A percentile compares a stretch with the other conserved stretches of the same genome.
Evolutionary conservation across 2,113 vertebrate species (phyloP).

Genomic region (Xyliphius kryptos): DNA sequence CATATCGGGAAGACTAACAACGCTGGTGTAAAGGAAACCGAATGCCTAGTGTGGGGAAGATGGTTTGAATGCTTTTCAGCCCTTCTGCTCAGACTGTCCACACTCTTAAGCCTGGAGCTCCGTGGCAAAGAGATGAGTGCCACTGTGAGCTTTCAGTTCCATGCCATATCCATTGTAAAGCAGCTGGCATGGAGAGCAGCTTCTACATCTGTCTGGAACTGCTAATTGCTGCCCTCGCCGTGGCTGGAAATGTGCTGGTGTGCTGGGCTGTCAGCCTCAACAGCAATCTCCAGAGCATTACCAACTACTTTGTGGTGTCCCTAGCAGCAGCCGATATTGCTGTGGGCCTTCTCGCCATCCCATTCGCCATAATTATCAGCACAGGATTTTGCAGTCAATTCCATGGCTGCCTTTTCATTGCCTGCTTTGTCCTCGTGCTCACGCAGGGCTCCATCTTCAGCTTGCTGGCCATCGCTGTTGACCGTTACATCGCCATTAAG

Average conservation of each 20-base stretch:
- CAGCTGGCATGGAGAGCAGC: slow-evolving; percentile 68
- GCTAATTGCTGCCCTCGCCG: slow-evolving; percentile 79
- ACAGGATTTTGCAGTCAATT: slow-evolving; percentile 86
- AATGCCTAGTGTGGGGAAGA: too few species aligned
- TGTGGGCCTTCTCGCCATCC: slow-evolving; percentile 87
- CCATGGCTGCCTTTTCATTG: slow-evolving; percentile 91
- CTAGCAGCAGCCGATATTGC: slow-evolving; percentile 90
- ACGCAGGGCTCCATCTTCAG: slow-evolving; percentile 98
- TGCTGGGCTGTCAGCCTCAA: slow-evolving; percentile 92
- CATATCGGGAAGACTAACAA: too few species aligned
- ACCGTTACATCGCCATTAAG: slow-evolving; percentile 91
- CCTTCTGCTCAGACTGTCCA: too few species aligned
- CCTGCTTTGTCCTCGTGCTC: slow-evolving; percentile 91
- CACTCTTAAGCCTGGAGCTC: slow-evolving; percentile 2
- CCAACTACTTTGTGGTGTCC: slow-evolving; percentile 93
- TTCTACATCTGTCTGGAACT: slow-evolving; percentile 83
- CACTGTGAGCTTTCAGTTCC: too few species aligned
- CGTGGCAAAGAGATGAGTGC: slow-evolving; percentile 68
- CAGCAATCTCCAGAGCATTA: slow-evolving; percentile 92
- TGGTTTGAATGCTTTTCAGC: too few species aligned
- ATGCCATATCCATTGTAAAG: too few species aligned
- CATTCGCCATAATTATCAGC: slow-evolving; percentile 89
- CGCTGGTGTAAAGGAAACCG: too few species aligned
- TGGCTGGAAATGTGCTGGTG: slow-evolving; percentile 89
- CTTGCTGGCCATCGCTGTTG: slow-evolving; percentile 88